Evolutionary conservation across 2,888 invertebrate species (phyloP), one percentile per base, ranked within the genome.

Genomic region (Tipula lateralis): DNA sequence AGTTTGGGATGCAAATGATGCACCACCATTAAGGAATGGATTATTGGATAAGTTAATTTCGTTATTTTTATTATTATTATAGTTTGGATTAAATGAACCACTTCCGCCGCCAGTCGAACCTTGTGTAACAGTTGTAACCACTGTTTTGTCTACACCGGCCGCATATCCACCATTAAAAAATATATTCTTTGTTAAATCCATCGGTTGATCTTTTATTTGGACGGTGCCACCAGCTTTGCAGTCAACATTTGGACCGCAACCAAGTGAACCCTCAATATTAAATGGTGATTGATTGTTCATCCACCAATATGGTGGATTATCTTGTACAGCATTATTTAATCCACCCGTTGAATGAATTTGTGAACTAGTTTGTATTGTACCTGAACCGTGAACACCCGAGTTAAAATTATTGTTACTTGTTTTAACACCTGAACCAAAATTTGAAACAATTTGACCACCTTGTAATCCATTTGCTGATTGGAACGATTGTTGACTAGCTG

Each of bases 361-460:
- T 66, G 66, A 66, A 13, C 66, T 24, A 24, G 66, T 66, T 13
- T 66, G 66, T 66, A 66, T n/a, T 82, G 82, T 16, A 32, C 82
- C 82, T 82, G 30, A 30, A 82, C 80, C 29, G 29, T 80, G 29
- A 80, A 80, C 80, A 80, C 82, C 82, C 82, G 32, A 82, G 82
- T 82, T 82, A 30, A 30, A 16, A 82, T 82, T 82, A 82, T 29
- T 32, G 30, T 82, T 82, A 82, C n/a, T 82, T 82, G 32, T 30
- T 82, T 29, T 29, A 30, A 82, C 30, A 29, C 82, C 32, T 30
- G 82, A 13, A 82, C 82, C 82, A 82, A 82, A 30, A 82, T 82
- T 82, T 30, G 82, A 82, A 82, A 82, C 82, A 30, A 16, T 7
- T 82, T 82, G n/a, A 82, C 29, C 82, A 82, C 82, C 82, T 82